Base-by-base conservation (phyloP, 2,797 vertebrate genomes). In the Liparis tanakae region DNA sequence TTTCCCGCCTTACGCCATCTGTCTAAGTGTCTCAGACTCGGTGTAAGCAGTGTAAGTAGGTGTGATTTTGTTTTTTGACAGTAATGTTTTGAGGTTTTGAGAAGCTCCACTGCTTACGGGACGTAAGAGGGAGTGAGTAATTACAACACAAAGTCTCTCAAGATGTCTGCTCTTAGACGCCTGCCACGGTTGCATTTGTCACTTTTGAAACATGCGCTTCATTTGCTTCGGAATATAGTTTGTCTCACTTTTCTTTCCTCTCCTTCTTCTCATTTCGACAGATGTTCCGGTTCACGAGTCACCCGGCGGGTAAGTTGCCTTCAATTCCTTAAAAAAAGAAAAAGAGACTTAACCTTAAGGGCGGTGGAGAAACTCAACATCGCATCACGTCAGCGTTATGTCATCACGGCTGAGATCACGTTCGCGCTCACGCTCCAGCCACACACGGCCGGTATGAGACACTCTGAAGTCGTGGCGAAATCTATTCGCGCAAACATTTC, bases 241-340 rank as follows among this genome's bases (percentile, higher is more conserved):
- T 81, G 57, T 70, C 70, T 92, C 63, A 89, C 46, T 3, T 5
- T 5, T 14, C 13, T 41, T 5, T 14, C 14, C 4, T 82, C 82
- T 82, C 82, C 25, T 2, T 83, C 50, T n/a, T 86, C 48, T 14
- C 39, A 14, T 85, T 81, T 83, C 80, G 70, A 83, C 91, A 93
- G 92, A 91, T 87, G 88, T 89, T 91, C 89, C 89, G 81, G 87
- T 78, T 51, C 44, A 48, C 54, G 87, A 90, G 64, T 88, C 90
- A 77, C 62, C 82, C 83, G 84, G 80, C 60, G 50, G 90, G 92
- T 93, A 88, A 93, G 92, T 89, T 86, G 37, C 74, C 64, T 85
- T 65, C 77, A 43, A 80, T 82, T 91, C 43, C 64, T n/a, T n/a
- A n/a, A n/a, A n/a, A n/a, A 51, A 51, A 12, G 44, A 75, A 68